phyloP scores from a whole-genome alignment of 2,113 vertebrate genomes.

The Tachuris rubrigastra region DNA sequence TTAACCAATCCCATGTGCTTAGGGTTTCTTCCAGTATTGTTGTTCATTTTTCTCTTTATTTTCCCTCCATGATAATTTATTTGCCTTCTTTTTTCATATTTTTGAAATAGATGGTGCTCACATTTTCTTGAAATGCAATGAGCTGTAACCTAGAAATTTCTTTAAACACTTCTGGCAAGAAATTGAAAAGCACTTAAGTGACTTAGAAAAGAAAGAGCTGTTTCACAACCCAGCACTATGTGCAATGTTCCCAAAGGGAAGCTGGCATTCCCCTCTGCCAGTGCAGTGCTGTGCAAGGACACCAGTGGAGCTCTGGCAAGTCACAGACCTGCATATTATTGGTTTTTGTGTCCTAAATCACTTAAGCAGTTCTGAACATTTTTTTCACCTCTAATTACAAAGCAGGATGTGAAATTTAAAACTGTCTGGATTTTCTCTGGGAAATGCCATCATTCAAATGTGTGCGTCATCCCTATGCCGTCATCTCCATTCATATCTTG shows the following conservation, averaged over 20 bases:
- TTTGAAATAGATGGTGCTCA: background rate
- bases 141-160: background rate
- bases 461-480: background rate
- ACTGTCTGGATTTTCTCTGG: background rate
- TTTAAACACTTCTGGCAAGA: background rate
- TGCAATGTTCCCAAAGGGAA: background rate
- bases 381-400: background rate
- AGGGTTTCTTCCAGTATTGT: background rate
- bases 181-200: background rate
- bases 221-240: background rate
- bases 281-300: background rate
- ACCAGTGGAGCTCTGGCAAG: background rate
- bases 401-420: background rate
- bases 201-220: background rate
- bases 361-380: background rate
- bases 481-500: background rate
- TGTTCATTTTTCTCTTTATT: background rate
- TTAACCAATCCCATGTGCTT: background rate
- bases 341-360: background rate
- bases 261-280: background rate
- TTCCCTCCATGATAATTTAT: background rate
- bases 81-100: background rate
- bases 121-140: background rate
- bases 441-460: background rate
- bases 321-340: background rate